A percentile compares a stretch with the other conserved stretches of the same genome.
Conservation (phyloP, 2,797 vertebrate genomes). For the Corythornis leucogaster region DNA sequence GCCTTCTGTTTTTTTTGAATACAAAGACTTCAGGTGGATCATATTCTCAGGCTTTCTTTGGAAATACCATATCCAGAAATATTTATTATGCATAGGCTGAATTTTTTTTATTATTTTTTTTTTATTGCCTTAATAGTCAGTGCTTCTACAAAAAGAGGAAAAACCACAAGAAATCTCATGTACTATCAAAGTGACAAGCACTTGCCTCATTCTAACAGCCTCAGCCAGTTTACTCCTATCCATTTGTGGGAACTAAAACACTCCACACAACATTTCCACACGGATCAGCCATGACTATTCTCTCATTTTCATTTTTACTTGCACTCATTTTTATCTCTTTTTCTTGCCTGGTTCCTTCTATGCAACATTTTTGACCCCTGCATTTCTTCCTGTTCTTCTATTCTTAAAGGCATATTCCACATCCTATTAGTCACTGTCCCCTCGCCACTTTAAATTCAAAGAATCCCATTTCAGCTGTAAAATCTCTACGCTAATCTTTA, state of each 20-base stretch:
- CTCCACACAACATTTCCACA: neutral
- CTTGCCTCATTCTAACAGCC: neutral
- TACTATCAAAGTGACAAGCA: neutral
- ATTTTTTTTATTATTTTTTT: neutral
- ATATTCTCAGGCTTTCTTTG: neutral
- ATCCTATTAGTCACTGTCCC: neutral
- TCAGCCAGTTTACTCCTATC: neutral
- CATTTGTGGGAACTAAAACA: neutral
- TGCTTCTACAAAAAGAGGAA: neutral
- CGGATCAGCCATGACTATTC: neutral
- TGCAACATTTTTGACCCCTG: neutral
- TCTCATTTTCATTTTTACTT: neutral
- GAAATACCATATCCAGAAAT: neutral
- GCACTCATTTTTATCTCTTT: neutral
- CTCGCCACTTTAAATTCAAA: neutral
- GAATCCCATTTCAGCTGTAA: neutral
- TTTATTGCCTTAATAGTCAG: neutral
- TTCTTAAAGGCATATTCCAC: neutral
- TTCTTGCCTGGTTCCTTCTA: neutral
- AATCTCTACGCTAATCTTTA: neutral
- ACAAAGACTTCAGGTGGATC: neutral
- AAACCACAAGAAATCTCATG: neutral
- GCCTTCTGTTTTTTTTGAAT: neutral
- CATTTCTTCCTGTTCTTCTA: neutral
- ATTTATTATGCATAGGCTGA: neutral